Percentiles rank a stretch among this genome's conserved stretches.
Conservation (phyloP, 2,888 invertebrate genomes). For the Chloromyia formosa region DNA sequence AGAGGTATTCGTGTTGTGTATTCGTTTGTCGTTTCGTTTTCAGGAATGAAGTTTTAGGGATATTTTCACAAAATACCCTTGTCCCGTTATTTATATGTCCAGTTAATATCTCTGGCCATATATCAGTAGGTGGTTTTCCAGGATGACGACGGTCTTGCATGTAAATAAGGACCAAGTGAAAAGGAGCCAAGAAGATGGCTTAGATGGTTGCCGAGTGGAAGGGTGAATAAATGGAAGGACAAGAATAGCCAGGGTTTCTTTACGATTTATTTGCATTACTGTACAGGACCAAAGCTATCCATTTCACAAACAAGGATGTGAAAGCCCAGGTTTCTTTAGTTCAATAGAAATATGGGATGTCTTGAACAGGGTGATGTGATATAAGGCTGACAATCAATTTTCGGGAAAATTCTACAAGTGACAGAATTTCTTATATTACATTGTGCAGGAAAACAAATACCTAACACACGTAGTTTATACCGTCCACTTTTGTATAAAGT, state of each 20-base stretch:
- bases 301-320: constrained; percentile 47
- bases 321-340: constrained; percentile 40
- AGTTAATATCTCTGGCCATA: constrained; percentile 50
- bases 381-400: too few relatives aligned
- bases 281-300: constrained; percentile 48
- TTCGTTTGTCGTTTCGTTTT: constrained; percentile 20
- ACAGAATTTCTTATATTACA: too few relatives aligned
- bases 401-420: too few relatives aligned
- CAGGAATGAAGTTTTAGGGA: constrained; percentile 30
- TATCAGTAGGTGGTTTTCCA: constrained; percentile 50
- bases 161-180: constrained; percentile 47
- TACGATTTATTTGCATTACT: constrained; percentile 50
- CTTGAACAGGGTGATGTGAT: neutral
- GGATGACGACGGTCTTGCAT: constrained; percentile 50
- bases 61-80: constrained; percentile 44
- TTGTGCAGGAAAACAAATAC: too few relatives aligned
- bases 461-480: too few relatives aligned
- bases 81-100: constrained; percentile 51
- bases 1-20: constrained; percentile 11
- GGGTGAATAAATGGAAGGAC: constrained; percentile 23
- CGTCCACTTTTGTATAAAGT: too few relatives aligned
- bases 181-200: neutral
- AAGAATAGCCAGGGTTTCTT: constrained; percentile 39
- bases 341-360: neutral
- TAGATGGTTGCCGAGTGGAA: neutral